phyloP scores from a whole-genome alignment of 1,140 invertebrate species.

The Drosophila subpulchrella region DNA sequence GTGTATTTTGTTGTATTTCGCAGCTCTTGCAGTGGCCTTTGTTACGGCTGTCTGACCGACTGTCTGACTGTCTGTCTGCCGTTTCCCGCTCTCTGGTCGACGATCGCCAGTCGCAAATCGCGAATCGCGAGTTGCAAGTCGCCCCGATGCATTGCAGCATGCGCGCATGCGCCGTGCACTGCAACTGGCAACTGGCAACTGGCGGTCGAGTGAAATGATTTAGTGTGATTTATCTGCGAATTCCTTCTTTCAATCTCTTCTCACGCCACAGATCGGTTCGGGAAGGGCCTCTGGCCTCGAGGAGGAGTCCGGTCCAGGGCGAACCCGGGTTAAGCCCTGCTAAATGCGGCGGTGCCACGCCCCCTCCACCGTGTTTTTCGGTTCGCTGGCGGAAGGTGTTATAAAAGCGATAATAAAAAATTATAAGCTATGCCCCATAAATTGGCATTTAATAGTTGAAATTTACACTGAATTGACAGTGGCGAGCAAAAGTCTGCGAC shows the following conservation, averaged over 20 bases:
- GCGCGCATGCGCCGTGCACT: slow-evolving; percentile 70
- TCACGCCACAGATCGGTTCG: slow-evolving; percentile 60
- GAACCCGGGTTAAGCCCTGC: slow-evolving; percentile 5
- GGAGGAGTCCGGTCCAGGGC: background rate
- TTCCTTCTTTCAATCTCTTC: slow-evolving; percentile 81
- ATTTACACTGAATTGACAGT: slow-evolving; percentile 79
- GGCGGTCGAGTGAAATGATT: slow-evolving; percentile 74
- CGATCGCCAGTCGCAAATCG: background rate
- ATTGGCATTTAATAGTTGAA: slow-evolving; percentile 83
- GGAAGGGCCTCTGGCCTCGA: slow-evolving; percentile 15
- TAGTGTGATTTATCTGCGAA: slow-evolving; percentile 83
- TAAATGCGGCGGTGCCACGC: slow-evolving; percentile 38
- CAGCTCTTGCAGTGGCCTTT: slow-evolving; percentile 43
- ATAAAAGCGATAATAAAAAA: slow-evolving; percentile 82
- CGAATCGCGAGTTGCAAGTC: background rate
- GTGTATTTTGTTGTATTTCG: slow-evolving; percentile 13
- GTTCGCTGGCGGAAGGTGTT: slow-evolving; percentile 58
- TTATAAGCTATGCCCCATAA: slow-evolving; percentile 82
- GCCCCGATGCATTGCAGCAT: slow-evolving; percentile 66
- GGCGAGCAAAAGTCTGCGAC: slow-evolving; percentile 39
- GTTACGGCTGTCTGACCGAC: slow-evolving; percentile 26
- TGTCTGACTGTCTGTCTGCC: slow-evolving; percentile 28
- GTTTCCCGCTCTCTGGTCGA: slow-evolving; percentile 1
- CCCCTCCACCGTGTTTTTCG: slow-evolving; percentile 4
- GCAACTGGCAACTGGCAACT: slow-evolving; percentile 2